Percentiles rank a stretch among this genome's conserved stretches.
phyloP scores from a whole-genome alignment of 2,888 invertebrate genomes.

The Tuta absoluta region DNA sequence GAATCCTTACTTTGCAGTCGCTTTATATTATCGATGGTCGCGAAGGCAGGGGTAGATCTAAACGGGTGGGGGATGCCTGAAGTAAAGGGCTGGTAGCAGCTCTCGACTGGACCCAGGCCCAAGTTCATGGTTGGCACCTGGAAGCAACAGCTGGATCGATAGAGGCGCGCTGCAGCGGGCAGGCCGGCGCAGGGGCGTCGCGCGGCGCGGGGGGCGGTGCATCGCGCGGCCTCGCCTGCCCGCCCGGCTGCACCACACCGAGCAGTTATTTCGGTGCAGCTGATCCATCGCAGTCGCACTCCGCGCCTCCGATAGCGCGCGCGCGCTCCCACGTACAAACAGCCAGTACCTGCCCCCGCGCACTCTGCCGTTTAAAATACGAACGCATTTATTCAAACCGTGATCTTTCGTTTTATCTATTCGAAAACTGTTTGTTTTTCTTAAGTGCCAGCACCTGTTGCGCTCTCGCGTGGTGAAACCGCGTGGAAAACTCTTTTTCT shows the following conservation, averaged over 20 bases:
- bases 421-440: constrained; percentile 18
- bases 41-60: too few species aligned
- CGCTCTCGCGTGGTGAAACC: constrained; percentile 74
- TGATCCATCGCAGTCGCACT: constrained; percentile 64
- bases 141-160: constrained; percentile 77
- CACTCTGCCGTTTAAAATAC: constrained; percentile 40
- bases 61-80: background rate
- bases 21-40: background rate
- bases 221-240: constrained; percentile 64
- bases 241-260: constrained; percentile 55
- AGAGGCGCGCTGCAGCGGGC: constrained; percentile 69
- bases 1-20: too few species aligned
- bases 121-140: constrained; percentile 55
- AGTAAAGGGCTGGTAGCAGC: background rate
- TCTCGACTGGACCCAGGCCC: constrained; percentile 28
- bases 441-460: constrained; percentile 57
- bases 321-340: constrained; percentile 49
- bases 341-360: constrained; percentile 51
- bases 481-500: constrained; percentile 77
- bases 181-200: constrained; percentile 38
- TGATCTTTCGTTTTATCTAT: background rate
- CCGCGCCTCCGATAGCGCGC: constrained; percentile 70
- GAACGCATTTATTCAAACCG: constrained; percentile 31
- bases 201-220: constrained; percentile 54
- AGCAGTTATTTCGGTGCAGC: constrained; percentile 81